Base-by-base conservation (phyloP, 1,140 invertebrate genomes). In the Atopsyche davidsoni region DNA sequence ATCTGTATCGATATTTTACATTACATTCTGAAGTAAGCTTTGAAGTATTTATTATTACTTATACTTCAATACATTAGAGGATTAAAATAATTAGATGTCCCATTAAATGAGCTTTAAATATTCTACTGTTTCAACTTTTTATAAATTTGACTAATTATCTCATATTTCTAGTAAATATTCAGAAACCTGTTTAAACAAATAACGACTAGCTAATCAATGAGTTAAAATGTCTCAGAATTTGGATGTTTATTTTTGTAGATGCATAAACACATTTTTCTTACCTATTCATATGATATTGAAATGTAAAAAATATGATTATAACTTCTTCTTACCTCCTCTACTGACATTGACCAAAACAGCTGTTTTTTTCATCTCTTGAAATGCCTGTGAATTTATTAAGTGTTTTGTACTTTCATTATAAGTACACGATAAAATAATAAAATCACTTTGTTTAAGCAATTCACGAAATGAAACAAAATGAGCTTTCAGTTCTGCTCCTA, bases 271-370 rank as follows among this genome's bases (percentile, higher is more conserved):
- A n/a, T n/a, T n/a, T n/a, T n/a, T n/a, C n/a, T n/a, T n/a, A 21
- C 10, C 10, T 48, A 48, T 38, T 9, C 18, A 44, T 48, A 21
- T 44, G 17, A 22, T 21, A 21, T 38, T 46, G 55, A 62, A 46
- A 38, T 40, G 22, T 19, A 59, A 39, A 1, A n/a, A 23, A 24
- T 10, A 19, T 44, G n/a, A n/a, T 44, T 13, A 36, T 35, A 40
- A 35, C 17, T 34, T 46, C 25, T 18, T 58, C 57, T 58, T 59
- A 76, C 77, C 82, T 60, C 87, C 87, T 60, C 89, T 74, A 19
- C 81, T 83, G 23, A 87, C 79, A 65, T 95, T 95, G 0, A 94
- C 75, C 36, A 95, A 77, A 35, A 92, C 76, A 0, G 86, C 77
- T 43, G 67, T 85, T 9, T 68, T 70, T 63, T 92, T 93, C 91